Conservation (phyloP, 2,797 vertebrate species). For the Oophaga sylvatica region DNA sequence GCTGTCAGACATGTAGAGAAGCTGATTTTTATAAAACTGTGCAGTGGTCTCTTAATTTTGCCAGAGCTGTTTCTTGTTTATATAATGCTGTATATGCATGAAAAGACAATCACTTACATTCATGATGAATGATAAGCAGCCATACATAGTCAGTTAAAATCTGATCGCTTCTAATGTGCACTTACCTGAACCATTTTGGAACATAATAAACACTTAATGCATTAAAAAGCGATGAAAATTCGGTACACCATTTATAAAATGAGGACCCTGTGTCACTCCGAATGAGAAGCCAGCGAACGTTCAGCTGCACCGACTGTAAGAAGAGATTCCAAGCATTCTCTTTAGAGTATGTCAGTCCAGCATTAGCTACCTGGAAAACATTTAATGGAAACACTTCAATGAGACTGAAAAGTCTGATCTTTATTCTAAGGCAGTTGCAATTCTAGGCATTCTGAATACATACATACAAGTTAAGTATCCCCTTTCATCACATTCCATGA, state of each 20-base stretch:
- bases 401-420: background rate
- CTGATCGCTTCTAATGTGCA: background rate
- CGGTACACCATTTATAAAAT: slow-evolving; percentile 55
- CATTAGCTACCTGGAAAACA: slow-evolving; percentile 59
- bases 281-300: slow-evolving; percentile 62
- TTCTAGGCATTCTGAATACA: no score
- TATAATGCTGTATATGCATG: background rate
- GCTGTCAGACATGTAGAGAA: no score
- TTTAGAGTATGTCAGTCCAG: slow-evolving; percentile 63
- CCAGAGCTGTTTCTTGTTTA: no score
- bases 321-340: slow-evolving; percentile 60
- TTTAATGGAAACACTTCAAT: background rate
- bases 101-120: background rate
- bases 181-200: slow-evolving; percentile 57
- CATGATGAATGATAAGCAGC: background rate
- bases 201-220: slow-evolving; percentile 56
- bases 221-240: slow-evolving; percentile 57
- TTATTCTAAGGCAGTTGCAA: background rate
- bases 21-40: no score
- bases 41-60: no score
- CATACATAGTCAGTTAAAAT: background rate
- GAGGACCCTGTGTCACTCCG: slow-evolving; percentile 37
- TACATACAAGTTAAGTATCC: no score
- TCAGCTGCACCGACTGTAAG: slow-evolving; percentile 48
- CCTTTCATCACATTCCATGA: no score